Conservation (phyloP, 2,797 vertebrate species). For the Carcharodon carcharias region DNA sequence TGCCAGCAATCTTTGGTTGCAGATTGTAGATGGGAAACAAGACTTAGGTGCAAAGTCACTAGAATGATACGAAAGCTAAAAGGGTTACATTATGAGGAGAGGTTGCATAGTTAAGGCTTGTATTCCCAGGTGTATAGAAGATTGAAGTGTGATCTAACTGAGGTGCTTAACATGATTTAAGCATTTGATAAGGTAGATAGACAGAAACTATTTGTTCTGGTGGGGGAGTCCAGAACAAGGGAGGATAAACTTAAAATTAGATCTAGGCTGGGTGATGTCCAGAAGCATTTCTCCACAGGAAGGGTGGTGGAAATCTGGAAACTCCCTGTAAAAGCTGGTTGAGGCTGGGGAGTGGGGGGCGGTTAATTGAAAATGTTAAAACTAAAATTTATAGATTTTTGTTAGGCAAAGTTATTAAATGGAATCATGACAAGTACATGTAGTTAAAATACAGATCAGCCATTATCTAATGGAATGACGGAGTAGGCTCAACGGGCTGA, state of each 20-base stretch:
- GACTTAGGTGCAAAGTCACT: not conserved
- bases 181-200: not conserved
- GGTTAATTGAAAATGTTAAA: not conserved
- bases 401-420: not conserved
- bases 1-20: not conserved
- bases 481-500: not conserved
- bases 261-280: not conserved
- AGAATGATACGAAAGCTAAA: not conserved
- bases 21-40: not conserved
- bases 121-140: not conserved
- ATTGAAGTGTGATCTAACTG: not conserved
- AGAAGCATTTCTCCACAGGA: not conserved
- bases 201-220: not conserved
- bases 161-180: not conserved
- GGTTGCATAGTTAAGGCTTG: not conserved
- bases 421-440: not conserved
- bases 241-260: not conserved
- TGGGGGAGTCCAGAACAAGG: not conserved
- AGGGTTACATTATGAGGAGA: not conserved
- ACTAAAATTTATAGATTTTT: not conserved
- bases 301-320: not conserved
- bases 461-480: not conserved
- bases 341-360: not conserved
- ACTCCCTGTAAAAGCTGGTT: not conserved
- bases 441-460: not conserved